phyloP scores from a whole-genome alignment of 2,888 invertebrate genomes.

The Eilema caniola region DNA sequence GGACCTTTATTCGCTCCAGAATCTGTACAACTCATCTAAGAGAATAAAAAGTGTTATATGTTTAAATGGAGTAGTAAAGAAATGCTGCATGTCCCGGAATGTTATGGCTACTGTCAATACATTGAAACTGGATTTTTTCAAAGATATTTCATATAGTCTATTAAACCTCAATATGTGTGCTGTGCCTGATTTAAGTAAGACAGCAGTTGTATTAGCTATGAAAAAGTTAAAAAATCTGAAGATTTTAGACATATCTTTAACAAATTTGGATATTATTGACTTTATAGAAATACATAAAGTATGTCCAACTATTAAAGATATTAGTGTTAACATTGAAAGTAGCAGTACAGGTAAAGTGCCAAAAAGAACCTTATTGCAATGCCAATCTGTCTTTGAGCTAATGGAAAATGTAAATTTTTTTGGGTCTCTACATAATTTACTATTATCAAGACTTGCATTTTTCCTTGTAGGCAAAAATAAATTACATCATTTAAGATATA shows the following conservation, averaged over 20 bases:
- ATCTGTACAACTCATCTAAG: conserved; percentile 63
- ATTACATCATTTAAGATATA: conserved; percentile 62
- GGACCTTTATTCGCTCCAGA: conserved; percentile 61
- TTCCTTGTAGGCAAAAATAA: conserved; percentile 59
- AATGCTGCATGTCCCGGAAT: conserved; percentile 64
- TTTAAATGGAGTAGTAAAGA: conserved; percentile 58
- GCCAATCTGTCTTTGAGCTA: conserved; percentile 66
- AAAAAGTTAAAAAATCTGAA: conserved; percentile 64
- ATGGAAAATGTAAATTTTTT: conserved; percentile 72
- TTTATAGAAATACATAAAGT: conserved; percentile 62
- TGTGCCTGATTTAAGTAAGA: conserved; percentile 65
- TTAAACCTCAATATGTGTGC: conserved; percentile 67
- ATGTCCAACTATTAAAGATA: conserved; percentile 70
- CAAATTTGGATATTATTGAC: conserved; percentile 67
- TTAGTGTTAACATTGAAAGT: conserved; percentile 68
- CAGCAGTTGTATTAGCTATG: conserved; percentile 59
- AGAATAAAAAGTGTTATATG: conserved; percentile 58
- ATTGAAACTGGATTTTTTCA: conserved; percentile 66
- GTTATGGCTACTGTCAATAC: conserved; percentile 62
- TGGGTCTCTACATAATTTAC: conserved; percentile 61
- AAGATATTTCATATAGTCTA: conserved; percentile 62
- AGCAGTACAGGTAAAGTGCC: conserved; percentile 27
- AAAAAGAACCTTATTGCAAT: conserved; percentile 48
- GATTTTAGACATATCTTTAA: conserved; percentile 72
- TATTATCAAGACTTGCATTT: conserved; percentile 58